A percentile compares a stretch with the other conserved stretches of the same genome.
Conservation (phyloP, 2,113 vertebrate species). For the Neolamprologus brichardi region DNA sequence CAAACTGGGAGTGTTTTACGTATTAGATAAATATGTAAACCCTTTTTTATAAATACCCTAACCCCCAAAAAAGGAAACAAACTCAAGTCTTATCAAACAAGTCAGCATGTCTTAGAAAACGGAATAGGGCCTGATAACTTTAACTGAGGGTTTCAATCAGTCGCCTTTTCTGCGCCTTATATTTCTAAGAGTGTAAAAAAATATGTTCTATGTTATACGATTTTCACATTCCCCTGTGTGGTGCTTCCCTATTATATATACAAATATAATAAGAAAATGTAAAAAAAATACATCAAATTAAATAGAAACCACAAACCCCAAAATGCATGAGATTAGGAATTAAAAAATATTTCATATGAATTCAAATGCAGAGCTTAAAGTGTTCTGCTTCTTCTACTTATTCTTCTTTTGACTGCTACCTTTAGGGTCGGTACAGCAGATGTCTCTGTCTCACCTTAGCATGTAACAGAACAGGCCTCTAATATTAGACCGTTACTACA, state of each 20-base stretch:
- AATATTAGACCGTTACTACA: fast-evolving
- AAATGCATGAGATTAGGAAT: not conserved
- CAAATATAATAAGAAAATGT: not conserved
- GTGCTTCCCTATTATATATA: not conserved
- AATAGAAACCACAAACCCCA: not conserved
- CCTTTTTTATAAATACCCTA: not conserved
- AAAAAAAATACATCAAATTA: not conserved
- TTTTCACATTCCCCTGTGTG: fast-evolving
- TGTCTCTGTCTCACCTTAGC: not conserved
- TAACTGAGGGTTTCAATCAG: not conserved
- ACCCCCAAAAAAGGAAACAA: fast-evolving
- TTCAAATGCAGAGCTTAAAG: not conserved
- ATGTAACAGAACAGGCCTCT: not conserved
- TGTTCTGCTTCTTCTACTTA: not conserved
- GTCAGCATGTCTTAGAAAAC: not conserved
- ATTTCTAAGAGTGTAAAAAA: not conserved
- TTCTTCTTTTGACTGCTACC: not conserved
- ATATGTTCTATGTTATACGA: fast-evolving
- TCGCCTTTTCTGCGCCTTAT: fast-evolving
- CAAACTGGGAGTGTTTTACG: fast-evolving
- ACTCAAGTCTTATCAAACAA: fast-evolving
- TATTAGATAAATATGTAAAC: not conserved
- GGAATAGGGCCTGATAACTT: not conserved
- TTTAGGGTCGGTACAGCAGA: not conserved
- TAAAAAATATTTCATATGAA: not conserved